A percentile compares a stretch with the other conserved stretches of the same genome.
Evolutionary conservation across 2,888 invertebrate species (phyloP).

Genomic region (Epsilonema sp.): DNA sequence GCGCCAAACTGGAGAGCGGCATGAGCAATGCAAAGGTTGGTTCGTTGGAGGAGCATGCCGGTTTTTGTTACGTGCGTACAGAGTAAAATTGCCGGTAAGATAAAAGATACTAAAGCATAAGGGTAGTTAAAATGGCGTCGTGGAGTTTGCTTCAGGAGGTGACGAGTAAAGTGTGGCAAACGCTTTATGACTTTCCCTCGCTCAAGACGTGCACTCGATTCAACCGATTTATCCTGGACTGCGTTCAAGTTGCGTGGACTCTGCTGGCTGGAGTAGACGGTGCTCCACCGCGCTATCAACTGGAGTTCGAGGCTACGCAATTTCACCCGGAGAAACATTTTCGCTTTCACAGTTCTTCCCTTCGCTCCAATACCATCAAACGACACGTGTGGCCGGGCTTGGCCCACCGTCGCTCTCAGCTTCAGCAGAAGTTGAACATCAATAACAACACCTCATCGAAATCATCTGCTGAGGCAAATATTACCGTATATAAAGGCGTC

Average conservation of each 20-base stretch:
- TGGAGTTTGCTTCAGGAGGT: slow-evolving; percentile 38
- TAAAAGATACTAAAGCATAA: too few relatives aligned
- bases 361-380: slow-evolving; percentile 51
- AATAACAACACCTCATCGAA: too few relatives aligned
- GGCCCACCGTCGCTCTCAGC: too few relatives aligned
- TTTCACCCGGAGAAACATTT: slow-evolving; percentile 56
- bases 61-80: neutral
- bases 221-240: slow-evolving; percentile 55
- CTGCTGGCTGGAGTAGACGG: slow-evolving; percentile 35
- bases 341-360: slow-evolving; percentile 53
- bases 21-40: slow-evolving; percentile 15
- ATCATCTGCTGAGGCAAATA: too few relatives aligned
- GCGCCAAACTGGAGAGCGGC: slow-evolving; percentile 6
- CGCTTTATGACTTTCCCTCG: slow-evolving; percentile 77
- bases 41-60: neutral
- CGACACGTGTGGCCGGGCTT: slow-evolving; percentile 71
- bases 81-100: too few relatives aligned
- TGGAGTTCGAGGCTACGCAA: slow-evolving; percentile 40
- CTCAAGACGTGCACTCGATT: slow-evolving; percentile 56
- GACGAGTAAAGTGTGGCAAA: slow-evolving; percentile 53
- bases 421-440: too few relatives aligned
- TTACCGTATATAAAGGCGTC: too few relatives aligned
- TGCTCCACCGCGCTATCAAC: slow-evolving; percentile 8
- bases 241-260: slow-evolving; percentile 69
- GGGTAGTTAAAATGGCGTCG: too few relatives aligned